These are phyloP conservation scores for Desmophyllum pertusum DNA, from an alignment of 92 coral and sea anemone genomes.

Conservation along the genomic window DNA sequence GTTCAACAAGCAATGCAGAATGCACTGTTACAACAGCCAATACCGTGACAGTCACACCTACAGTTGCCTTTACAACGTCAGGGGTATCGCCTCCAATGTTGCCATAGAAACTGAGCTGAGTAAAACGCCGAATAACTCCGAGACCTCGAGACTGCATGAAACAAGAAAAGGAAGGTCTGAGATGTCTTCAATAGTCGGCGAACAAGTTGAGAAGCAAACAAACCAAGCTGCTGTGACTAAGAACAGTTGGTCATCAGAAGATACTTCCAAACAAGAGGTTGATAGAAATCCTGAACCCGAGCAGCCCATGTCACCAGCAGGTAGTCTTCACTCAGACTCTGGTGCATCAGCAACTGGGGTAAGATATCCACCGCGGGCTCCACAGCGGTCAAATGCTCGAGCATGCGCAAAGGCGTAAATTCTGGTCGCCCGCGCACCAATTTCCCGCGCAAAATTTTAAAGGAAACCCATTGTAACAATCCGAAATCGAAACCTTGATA, in stretches of 20 bases:
- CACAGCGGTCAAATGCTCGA: too few species aligned
- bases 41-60: conserved; percentile 8
- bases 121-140: neutral
- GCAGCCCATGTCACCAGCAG: conserved; percentile 35
- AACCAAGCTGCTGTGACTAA: neutral
- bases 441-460: too few species aligned
- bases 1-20: neutral
- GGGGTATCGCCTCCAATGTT: conserved; percentile 18
- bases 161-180: conserved; percentile 23
- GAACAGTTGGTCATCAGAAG: neutral
- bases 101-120: conserved; percentile 1
- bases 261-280: neutral
- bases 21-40: neutral
- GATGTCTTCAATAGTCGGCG: neutral
- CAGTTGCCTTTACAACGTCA: conserved; percentile 49
- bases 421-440: too few species aligned
- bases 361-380: too few species aligned
- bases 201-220: neutral
- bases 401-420: too few species aligned
- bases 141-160: neutral
- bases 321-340: conserved; percentile 46
- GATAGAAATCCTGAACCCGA: neutral
- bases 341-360: conserved; percentile 59
- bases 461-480: too few species aligned
- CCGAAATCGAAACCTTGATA: too few species aligned